These are phyloP conservation scores for Hyles lineata DNA, from an alignment of 2,888 invertebrate species.

Conservation along the genomic window DNA sequence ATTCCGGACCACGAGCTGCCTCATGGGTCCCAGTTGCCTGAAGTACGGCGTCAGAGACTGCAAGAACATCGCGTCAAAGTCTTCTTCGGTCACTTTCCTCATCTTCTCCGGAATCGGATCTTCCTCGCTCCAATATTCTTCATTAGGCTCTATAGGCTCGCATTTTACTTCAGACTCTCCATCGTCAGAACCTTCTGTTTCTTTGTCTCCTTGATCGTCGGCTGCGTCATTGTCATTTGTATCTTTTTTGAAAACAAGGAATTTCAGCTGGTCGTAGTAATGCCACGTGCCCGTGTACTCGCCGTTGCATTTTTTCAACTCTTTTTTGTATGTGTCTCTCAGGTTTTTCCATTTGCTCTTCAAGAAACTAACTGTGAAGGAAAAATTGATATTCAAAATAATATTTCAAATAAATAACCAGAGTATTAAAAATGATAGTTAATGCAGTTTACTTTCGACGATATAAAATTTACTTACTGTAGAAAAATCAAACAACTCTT, in stretches of 20 bases:
- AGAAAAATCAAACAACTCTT: too few species aligned
- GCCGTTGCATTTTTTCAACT: conserved; percentile 47
- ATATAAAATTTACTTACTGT: too few species aligned
- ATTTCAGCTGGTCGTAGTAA: conserved; percentile 52
- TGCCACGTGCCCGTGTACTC: conserved; percentile 59
- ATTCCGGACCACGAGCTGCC: conserved; percentile 61
- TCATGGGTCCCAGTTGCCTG: conserved; percentile 56
- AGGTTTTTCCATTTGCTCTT: conserved; percentile 63
- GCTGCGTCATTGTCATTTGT: conserved; percentile 30
- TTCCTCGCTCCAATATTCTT: conserved; percentile 26
- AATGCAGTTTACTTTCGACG: too few species aligned
- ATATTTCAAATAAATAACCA: too few species aligned
- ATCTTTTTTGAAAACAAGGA: conserved; percentile 43
- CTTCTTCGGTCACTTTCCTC: conserved; percentile 44
- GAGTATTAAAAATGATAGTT: too few species aligned
- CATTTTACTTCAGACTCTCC: conserved; percentile 28
- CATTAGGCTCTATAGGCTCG: conserved; percentile 37
- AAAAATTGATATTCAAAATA: neutral
- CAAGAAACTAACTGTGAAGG: conserved; percentile 10
- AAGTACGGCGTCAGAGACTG: conserved; percentile 65
- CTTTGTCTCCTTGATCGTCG: conserved; percentile 33
- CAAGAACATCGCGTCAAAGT: conserved; percentile 64
- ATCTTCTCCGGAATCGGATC: conserved; percentile 47
- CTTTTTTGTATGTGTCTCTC: conserved; percentile 57
- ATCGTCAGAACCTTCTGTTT: conserved; percentile 33